Base-by-base conservation (phyloP, 2,888 invertebrate species). In the Drosophila quinaria region DNA sequence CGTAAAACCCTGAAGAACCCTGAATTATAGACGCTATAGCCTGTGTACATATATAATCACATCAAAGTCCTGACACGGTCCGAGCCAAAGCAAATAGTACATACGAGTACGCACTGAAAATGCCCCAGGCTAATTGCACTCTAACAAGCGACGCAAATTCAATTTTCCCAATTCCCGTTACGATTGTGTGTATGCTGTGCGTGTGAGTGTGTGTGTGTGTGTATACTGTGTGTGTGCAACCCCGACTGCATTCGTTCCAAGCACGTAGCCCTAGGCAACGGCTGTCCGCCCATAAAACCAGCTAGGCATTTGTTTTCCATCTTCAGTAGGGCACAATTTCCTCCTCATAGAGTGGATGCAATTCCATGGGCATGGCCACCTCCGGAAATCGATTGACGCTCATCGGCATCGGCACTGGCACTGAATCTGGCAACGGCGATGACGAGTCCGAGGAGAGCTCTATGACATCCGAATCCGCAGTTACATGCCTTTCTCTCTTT, bases 61-160 rank as follows among this genome's bases (percentile, higher is more conserved):
- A 78, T 80, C 63, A 73, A 72, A 56, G 66, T 73, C 67, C 51
- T 51, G 29, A 11, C 61, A 25, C 42, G 59, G 73, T 71, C 54
- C 71, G 54, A 63, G 71, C 67, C 49, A 85, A 80, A 80, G 80
- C 58, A 88, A 88, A 86, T 75, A 76, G 47, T 31, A 59, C 54
- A 54, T 50, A 73, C 22, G 22, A 19, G 19, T 19, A 19, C 67
- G 64, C 74, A 69, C 58, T 41, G 31, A 61, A 66, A 69, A 72
- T 78, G 90, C 91, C 88, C 69, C 70, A 58, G 87, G 91, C 91
- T 91, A 91, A 91, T 91, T 91, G 90, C 85, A 81, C 90, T 90
- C 86, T 90, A 91, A 91, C 91, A 91, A 91, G 91, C 91, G 73
- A 78, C 63, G 79, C 76, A 85, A 91, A 91, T 90, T 90, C 87